phyloP scores from a whole-genome alignment of 2,113 vertebrate genomes.

The Cynoglossus semilaevis region DNA sequence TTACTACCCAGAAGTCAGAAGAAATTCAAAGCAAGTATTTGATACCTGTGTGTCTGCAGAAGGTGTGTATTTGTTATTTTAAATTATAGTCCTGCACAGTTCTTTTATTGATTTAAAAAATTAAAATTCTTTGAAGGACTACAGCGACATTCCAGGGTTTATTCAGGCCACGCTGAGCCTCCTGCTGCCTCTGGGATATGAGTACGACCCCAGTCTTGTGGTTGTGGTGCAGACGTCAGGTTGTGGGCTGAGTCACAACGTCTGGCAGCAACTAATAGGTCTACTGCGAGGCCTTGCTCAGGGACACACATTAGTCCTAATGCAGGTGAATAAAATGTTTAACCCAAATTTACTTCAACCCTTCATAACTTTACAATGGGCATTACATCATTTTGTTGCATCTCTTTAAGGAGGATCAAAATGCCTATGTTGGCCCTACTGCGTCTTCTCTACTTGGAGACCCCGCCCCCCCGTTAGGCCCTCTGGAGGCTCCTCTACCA shows the following conservation, averaged over 20 bases:
- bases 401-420: slow-evolving; percentile 47
- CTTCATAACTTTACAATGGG: too few species aligned
- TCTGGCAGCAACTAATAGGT: slow-evolving; percentile 79
- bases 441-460: slow-evolving; percentile 65
- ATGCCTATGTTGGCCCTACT: slow-evolving; percentile 44
- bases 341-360: too few species aligned
- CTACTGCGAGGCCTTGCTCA: slow-evolving; percentile 80
- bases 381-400: background rate
- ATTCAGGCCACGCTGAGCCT: slow-evolving; percentile 76
- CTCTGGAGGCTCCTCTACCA: slow-evolving; percentile 30
- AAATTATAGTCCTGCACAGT: background rate
- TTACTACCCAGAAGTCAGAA: slow-evolving; percentile 61
- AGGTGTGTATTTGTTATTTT: slow-evolving; percentile 59
- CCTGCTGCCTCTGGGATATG: slow-evolving; percentile 87
- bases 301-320: slow-evolving; percentile 78
- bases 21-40: slow-evolving; percentile 61
- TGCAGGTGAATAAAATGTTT: slow-evolving; percentile 77
- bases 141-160: slow-evolving; percentile 71
- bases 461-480: slow-evolving; percentile 55
- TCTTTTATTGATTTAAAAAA: too few species aligned
- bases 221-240: slow-evolving; percentile 73
- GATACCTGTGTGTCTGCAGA: slow-evolving; percentile 76
- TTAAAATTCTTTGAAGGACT: slow-evolving; percentile 65
- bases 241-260: slow-evolving; percentile 54
- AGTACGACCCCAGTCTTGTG: slow-evolving; percentile 82